Conservation (phyloP, 2,888 invertebrate genomes). For the Asteroscopus sphinx region DNA sequence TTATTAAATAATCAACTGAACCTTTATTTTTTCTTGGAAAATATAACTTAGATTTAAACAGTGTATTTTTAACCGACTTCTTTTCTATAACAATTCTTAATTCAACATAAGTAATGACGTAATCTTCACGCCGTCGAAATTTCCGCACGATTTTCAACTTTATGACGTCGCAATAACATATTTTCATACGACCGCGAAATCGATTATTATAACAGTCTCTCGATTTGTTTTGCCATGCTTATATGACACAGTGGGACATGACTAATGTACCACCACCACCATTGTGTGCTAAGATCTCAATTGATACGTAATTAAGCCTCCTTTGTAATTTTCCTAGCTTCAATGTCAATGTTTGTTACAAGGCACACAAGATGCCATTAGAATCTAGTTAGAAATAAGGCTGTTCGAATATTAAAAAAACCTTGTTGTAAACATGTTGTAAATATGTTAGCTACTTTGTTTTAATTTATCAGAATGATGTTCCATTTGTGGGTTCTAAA, state of each 20-base stretch:
- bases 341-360: constrained; percentile 32
- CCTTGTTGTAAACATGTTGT: neutral
- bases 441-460: neutral
- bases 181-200: constrained; percentile 18
- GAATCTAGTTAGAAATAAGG: neutral
- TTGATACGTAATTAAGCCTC: constrained; percentile 26
- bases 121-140: constrained; percentile 3
- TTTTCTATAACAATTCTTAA: constrained; percentile 24
- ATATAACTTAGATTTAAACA: too few relatives aligned
- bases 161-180: constrained; percentile 18
- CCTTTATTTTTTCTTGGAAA: neutral
- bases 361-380: constrained; percentile 1
- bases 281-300: constrained; percentile 41
- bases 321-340: constrained; percentile 12
- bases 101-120: constrained; percentile 25
- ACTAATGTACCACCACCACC: constrained; percentile 48
- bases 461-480: too few relatives aligned
- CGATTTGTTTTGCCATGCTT: constrained; percentile 44
- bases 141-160: constrained; percentile 21
- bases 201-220: constrained; percentile 36
- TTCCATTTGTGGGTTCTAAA: too few relatives aligned
- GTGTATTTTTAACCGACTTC: constrained; percentile 11
- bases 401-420: too few relatives aligned
- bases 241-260: constrained; percentile 37
- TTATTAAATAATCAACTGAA: neutral